A percentile compares a stretch with the other conserved stretches of the same genome.
phyloP scores from a whole-genome alignment of 2,888 invertebrate genomes.

The Thecophora atra region DNA sequence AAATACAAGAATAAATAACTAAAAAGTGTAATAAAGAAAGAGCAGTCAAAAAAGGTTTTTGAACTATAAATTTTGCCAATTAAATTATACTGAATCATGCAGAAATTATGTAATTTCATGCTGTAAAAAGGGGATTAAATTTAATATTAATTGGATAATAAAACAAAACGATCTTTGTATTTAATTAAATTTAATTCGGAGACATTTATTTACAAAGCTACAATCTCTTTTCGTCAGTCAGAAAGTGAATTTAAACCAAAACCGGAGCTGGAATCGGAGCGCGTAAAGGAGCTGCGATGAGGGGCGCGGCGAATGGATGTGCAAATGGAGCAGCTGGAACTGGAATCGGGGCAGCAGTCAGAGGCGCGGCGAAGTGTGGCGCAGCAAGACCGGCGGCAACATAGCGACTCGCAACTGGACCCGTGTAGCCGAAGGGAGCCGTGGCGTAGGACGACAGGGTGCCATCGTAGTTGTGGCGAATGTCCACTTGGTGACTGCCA shows the following conservation, averaged over 20 bases:
- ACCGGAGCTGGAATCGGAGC: constrained; percentile 48
- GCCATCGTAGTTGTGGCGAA: constrained; percentile 60
- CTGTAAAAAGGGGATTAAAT: too few species aligned
- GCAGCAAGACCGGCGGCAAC: constrained; percentile 58
- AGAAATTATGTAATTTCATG: too few species aligned
- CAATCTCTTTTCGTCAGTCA: neutral
- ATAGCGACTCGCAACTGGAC: constrained; percentile 58
- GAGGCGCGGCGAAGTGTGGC: constrained; percentile 37
- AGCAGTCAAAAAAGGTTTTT: too few species aligned
- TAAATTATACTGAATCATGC: too few species aligned
- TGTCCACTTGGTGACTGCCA: constrained; percentile 60
- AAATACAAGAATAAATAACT: too few species aligned
- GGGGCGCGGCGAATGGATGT: constrained; percentile 40
- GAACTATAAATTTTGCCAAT: too few species aligned
- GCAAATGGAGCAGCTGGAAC: constrained; percentile 28
- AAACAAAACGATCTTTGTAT: too few species aligned
- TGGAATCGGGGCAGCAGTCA: constrained; percentile 42
- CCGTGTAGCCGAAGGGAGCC: constrained; percentile 56
- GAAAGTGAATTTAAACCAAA: constrained; percentile 43
- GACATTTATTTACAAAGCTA: neutral
- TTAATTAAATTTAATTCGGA: too few species aligned
- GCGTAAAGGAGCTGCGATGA: constrained; percentile 31
- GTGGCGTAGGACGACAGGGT: constrained; percentile 60
- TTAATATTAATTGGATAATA: too few species aligned
- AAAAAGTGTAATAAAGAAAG: too few species aligned